Evolutionary conservation across 2,797 vertebrate genomes (phyloP).

Genomic region (Sebastiscus albofasciatus): DNA sequence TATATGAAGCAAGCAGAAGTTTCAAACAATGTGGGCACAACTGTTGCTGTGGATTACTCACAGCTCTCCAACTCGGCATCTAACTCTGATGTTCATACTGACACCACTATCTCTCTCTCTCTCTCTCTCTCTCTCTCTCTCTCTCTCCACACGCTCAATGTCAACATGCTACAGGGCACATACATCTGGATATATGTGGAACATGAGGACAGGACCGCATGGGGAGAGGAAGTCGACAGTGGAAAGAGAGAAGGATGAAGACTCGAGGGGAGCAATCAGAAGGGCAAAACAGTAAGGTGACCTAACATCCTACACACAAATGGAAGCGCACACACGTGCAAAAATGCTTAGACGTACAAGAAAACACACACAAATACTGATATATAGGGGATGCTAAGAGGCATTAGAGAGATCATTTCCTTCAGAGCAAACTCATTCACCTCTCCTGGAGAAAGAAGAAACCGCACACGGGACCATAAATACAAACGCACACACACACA

Average conservation of each 20-base stretch:
- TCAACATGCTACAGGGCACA: constrained; percentile 47
- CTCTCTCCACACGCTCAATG: constrained; percentile 7
- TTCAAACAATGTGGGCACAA: constrained; percentile 9
- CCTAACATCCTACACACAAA: constrained; percentile 50
- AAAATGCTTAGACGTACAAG: constrained; percentile 28
- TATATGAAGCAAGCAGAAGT: neutral
- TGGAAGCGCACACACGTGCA: constrained; percentile 32
- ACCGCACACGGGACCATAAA: constrained; percentile 11
- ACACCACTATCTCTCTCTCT: neutral
- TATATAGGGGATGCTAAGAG: constrained; percentile 2
- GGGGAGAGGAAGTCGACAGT: constrained; percentile 29
- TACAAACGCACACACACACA: constrained; percentile 19
- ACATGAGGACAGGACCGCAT: neutral
- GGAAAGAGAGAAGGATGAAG: constrained; percentile 38
- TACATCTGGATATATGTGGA: constrained; percentile 43
- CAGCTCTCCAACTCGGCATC: neutral
- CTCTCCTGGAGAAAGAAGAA: constrained; percentile 28
- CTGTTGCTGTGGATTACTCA: constrained; percentile 23
- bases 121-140: constrained; percentile 5
- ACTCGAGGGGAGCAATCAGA: constrained; percentile 52
- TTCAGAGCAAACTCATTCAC: constrained; percentile 29
- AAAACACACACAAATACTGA: constrained; percentile 17
- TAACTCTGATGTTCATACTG: constrained; percentile 19
- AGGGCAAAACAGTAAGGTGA: constrained; percentile 64
- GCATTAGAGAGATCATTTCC: constrained; percentile 16